These are phyloP conservation scores for Marmota monax DNA, from an alignment of 2,113 vertebrate species.

Conservation along the genomic window DNA sequence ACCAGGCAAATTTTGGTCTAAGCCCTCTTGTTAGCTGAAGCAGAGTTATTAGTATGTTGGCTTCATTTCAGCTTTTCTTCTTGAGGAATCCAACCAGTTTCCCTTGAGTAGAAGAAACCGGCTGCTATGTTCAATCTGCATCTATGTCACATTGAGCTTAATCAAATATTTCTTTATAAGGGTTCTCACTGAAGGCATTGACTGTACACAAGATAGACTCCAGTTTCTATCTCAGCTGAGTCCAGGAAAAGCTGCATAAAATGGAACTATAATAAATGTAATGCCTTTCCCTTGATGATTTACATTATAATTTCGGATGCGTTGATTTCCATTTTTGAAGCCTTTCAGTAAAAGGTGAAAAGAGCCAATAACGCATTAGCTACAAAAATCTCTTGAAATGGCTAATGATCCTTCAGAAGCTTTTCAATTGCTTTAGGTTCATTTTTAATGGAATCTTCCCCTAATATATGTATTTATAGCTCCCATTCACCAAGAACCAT, in stretches of 20 bases:
- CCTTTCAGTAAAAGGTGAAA: constrained; percentile 44
- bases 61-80: constrained; percentile 14
- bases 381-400: constrained; percentile 39
- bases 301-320: neutral
- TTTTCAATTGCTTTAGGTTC: constrained; percentile 55
- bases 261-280: neutral
- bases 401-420: constrained; percentile 11
- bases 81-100: neutral
- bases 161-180: neutral
- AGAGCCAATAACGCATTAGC: neutral
- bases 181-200: neutral
- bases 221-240: neutral
- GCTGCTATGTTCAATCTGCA: neutral
- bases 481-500: constrained; percentile 12
- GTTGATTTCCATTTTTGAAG: constrained; percentile 35
- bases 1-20: neutral
- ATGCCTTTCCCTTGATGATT: neutral
- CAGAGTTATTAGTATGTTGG: neutral
- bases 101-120: neutral
- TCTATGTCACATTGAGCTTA: neutral
- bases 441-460: constrained; percentile 33
- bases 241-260: neutral
- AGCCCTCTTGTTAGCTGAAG: neutral
- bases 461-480: constrained; percentile 55
- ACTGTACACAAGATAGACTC: neutral